phyloP scores from a whole-genome alignment of 2,888 invertebrate genomes.

The Cephus sareptanus region DNA sequence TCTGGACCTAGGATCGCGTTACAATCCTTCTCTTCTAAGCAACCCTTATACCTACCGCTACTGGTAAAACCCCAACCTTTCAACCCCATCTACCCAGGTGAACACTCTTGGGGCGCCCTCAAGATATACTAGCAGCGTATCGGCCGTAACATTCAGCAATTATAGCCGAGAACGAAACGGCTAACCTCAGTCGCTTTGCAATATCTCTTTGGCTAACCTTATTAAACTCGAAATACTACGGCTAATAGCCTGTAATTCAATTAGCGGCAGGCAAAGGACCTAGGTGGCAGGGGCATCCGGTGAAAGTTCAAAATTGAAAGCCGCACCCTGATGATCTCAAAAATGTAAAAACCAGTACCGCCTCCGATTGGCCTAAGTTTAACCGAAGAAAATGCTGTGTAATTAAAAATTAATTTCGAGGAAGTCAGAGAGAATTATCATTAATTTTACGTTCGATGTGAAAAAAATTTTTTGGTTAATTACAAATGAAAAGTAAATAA shows the following conservation, averaged over 20 bases:
- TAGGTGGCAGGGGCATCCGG: background rate
- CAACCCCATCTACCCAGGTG: conserved; percentile 1
- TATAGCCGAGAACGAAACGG: conserved; percentile 13
- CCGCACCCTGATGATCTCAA: background rate
- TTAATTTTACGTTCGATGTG: background rate
- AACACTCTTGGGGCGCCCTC: conserved; percentile 5
- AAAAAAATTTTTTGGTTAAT: background rate
- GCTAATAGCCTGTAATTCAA: conserved; percentile 20
- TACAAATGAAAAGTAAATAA: background rate
- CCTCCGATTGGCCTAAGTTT: background rate
- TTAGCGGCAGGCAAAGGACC: conserved; percentile 6
- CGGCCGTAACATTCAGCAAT: conserved; percentile 14
- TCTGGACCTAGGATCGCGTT: conserved; percentile 37
- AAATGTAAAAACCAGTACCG: background rate
- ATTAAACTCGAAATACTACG: conserved; percentile 16
- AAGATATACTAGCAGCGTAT: conserved; percentile 4
- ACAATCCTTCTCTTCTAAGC: conserved; percentile 4
- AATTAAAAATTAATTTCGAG: background rate
- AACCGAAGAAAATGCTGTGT: background rate
- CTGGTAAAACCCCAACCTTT: background rate
- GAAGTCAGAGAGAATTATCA: background rate
- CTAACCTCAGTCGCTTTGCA: background rate
- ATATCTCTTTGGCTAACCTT: conserved; percentile 24
- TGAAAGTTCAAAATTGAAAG: background rate
- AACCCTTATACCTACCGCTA: background rate